Evolutionary conservation across 2,797 vertebrate genomes (phyloP).

Genomic region (Ceryle rudis): DNA sequence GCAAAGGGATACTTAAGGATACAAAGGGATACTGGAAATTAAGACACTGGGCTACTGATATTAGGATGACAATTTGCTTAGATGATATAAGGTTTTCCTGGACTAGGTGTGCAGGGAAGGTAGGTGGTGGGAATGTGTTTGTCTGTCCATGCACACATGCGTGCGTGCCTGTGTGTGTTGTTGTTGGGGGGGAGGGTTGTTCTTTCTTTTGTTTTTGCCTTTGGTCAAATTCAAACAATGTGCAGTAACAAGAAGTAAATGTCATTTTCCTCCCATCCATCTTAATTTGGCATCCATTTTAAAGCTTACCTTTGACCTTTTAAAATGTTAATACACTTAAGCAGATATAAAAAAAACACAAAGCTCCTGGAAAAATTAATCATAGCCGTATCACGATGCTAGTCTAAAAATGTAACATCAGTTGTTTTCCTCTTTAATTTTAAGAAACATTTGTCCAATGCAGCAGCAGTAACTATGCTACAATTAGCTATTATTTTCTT

Average conservation of each 20-base stretch:
- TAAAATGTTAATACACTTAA: slow-evolving; percentile 71
- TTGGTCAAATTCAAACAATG: slow-evolving; percentile 73
- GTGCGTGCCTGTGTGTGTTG: not conserved
- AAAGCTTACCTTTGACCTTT: slow-evolving; percentile 72
- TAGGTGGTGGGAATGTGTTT: not conserved
- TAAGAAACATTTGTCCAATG: not conserved
- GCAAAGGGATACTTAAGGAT: not conserved
- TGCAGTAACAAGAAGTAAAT: slow-evolving; percentile 70
- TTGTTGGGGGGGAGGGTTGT: not conserved
- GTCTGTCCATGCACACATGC: not conserved
- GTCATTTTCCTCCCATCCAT: slow-evolving; percentile 67
- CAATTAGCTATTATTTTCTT: slow-evolving; percentile 20
- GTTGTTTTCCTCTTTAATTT: slow-evolving; percentile 31
- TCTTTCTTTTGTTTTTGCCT: slow-evolving; percentile 75
- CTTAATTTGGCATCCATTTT: slow-evolving; percentile 71
- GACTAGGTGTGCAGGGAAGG: not conserved
- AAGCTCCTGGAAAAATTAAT: slow-evolving; percentile 62
- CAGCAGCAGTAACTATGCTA: not conserved
- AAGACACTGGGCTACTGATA: not conserved
- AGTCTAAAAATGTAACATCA: slow-evolving; percentile 33
- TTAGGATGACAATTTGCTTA: not conserved
- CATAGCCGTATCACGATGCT: not conserved
- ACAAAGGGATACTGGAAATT: not conserved
- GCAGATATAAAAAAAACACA: slow-evolving; percentile 55
- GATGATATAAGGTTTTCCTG: not conserved